A percentile compares a stretch with the other conserved stretches of the same genome.
phyloP scores from a whole-genome alignment of 2,888 invertebrate genomes.

The Drosophila kambysellisi region DNA sequence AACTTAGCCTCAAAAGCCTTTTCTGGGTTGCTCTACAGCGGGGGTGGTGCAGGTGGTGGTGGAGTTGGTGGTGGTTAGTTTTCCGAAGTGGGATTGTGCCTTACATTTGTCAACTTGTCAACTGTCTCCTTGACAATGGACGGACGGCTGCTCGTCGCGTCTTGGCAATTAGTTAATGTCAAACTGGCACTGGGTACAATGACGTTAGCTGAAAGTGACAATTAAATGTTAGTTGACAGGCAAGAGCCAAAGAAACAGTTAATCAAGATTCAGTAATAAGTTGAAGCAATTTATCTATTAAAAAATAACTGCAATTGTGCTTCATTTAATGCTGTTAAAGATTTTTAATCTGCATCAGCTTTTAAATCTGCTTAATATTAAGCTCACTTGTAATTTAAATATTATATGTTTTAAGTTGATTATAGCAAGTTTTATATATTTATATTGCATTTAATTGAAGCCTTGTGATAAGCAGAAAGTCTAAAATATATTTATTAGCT shows the following conservation, averaged over 20 bases:
- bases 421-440: background rate
- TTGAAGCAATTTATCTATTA: background rate
- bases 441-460: background rate
- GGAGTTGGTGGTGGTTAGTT: conserved; percentile 14
- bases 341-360: background rate
- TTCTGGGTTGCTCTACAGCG: conserved; percentile 8
- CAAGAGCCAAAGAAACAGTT: conserved; percentile 1
- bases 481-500: background rate
- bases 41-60: background rate
- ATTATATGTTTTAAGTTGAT: background rate
- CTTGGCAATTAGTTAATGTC: conserved; percentile 77
- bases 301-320: background rate
- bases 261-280: conserved; percentile 7
- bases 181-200: conserved; percentile 52
- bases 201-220: conserved; percentile 43
- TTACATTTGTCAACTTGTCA: conserved; percentile 63
- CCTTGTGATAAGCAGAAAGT: background rate
- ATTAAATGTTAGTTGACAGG: conserved; percentile 33
- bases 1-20: conserved; percentile 38
- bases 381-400: background rate
- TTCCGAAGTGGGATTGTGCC: conserved; percentile 11
- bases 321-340: background rate
- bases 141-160: conserved; percentile 29
- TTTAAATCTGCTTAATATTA: background rate
- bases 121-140: conserved; percentile 46